Evolutionary conservation across 2,797 vertebrate genomes (phyloP), one percentile per base, ranked within the genome.

Genomic region (Amblyraja radiata): DNA sequence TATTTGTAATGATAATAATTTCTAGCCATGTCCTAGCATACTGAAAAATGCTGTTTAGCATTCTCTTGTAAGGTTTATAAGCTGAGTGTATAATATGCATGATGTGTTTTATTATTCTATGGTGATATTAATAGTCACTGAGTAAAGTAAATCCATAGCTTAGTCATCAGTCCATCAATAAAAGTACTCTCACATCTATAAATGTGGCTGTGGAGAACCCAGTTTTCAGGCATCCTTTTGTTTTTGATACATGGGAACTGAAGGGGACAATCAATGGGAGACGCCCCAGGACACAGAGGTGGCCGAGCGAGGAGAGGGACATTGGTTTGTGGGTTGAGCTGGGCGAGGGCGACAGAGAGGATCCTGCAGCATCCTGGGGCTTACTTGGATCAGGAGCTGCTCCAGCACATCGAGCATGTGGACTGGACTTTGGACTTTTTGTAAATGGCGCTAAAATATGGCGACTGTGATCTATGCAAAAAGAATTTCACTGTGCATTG

Each of bases 11-110:
- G 6, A 14, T 65, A 88, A 65, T 88, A 25, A 32, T 65, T 63
- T 88, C 84, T 61, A 88, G 61, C 28, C 8, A n/a, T 18, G 61
- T 61, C n/a, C 63, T 88, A 16, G 32, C 61, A 65, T 32, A 61
- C 32, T 88, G 28, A 58, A 88, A 88, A 18, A 88, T 88, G 61
- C 58, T 32, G 63, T 88, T 88, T 88, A 63, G 58, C 83, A 86
- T 1, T 63, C 83, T 8, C 61, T 86, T 32, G 13, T 16, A 32
- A 63, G 61, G n/a, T 36, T 14, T 88, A 32, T 68, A 36, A 4
- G 84, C 16, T 18, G 7, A 68, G 63, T 63, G 8, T 88, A 63
- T 68, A 88, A 68, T 88, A 68, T 23, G 28, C 83, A 32, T 86
- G 61, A 86, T 86, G 6, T 13, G 16, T 32, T 78, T 36, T 68